These are phyloP conservation scores for Podarcis raffonei DNA, from an alignment of 2,113 vertebrate genomes.

Conservation along the genomic window DNA sequence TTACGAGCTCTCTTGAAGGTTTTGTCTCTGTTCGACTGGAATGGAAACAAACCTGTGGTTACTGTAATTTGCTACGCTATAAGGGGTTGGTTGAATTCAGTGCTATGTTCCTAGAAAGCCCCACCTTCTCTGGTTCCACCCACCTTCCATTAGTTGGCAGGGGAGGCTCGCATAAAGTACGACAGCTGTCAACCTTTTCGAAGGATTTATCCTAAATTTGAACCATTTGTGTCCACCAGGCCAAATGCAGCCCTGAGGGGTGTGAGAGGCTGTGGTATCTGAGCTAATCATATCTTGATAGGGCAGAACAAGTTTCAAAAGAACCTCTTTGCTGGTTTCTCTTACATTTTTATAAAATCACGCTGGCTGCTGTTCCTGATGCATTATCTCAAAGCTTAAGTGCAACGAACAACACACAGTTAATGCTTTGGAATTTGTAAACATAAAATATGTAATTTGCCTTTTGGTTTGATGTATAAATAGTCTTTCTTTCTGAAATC, in stretches of 20 bases:
- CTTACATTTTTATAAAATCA: not conserved
- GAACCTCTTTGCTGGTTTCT: not conserved
- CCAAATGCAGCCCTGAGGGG: not conserved
- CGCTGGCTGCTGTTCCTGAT: not conserved
- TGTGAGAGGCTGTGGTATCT: not conserved
- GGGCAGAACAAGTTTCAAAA: not conserved
- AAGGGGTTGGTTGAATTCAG: no score
- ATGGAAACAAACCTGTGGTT: no score
- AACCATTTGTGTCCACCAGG: not conserved
- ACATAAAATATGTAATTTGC: conserved; percentile 64
- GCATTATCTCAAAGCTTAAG: conserved; percentile 43
- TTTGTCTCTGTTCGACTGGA: no score
- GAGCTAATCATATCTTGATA: not conserved
- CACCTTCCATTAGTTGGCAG: not conserved
- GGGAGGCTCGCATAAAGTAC: not conserved
- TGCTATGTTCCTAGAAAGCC: no score
- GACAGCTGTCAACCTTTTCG: not conserved
- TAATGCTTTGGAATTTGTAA: conserved; percentile 58
- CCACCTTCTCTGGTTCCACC: not conserved
- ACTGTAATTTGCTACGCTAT: no score
- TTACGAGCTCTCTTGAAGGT: no score
- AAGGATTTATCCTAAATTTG: not conserved
- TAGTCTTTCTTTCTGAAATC: conserved; percentile 68
- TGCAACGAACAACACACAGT: conserved; percentile 34
- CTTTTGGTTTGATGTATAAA: conserved; percentile 61